Base-by-base conservation (phyloP, 2,888 invertebrate genomes). In the Pelosia muscerda region DNA sequence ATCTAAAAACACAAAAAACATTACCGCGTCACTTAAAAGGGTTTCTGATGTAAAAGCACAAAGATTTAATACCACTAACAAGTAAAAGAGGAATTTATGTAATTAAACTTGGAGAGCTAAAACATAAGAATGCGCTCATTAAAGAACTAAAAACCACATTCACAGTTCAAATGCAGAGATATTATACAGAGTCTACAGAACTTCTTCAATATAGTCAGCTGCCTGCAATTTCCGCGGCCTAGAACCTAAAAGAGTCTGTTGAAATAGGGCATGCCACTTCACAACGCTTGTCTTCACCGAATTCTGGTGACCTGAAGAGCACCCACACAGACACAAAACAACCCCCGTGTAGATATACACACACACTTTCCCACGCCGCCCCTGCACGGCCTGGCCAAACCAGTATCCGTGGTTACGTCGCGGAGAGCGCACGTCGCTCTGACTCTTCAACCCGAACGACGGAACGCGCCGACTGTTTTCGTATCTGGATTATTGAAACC, bases 271-370 rank as follows among this genome's bases (percentile, higher is more conserved):
- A 90, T 84, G 85, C 84, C 86, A 88, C 88, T 90, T 83, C 85
- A 85, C 77, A 82, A 73, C 81, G 81, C 80, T 84, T 87, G 86
- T 90, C 91, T 92, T 89, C 89, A 89, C 92, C 89, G 88, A 92
- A 92, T 90, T 89, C 90, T 90, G 88, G 91, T 92, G 92, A 91
- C 92, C 93, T 90, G 90, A 87, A 90, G 89, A 85, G 86, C 89
- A 88, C 90, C 83, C 91, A 85, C 90, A 90, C 92, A 78, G 9
- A 0, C 57, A 61, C 65, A 81, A 70, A 84, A 77, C 85, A 72
- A 88, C 88, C 90, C 88, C 73, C 65, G 69, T 78, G 79, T 78
- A 69, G 71, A 75, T 71, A 81, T 65, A 76, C 77, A 80, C 82
- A 66, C 78, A 76, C 81, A 81, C 76, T 74, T 69, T 60, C 65